Percentiles rank a stretch among this genome's conserved stretches.
Conservation (phyloP, 2,113 vertebrate species). For the Engraulis encrasicolus region DNA sequence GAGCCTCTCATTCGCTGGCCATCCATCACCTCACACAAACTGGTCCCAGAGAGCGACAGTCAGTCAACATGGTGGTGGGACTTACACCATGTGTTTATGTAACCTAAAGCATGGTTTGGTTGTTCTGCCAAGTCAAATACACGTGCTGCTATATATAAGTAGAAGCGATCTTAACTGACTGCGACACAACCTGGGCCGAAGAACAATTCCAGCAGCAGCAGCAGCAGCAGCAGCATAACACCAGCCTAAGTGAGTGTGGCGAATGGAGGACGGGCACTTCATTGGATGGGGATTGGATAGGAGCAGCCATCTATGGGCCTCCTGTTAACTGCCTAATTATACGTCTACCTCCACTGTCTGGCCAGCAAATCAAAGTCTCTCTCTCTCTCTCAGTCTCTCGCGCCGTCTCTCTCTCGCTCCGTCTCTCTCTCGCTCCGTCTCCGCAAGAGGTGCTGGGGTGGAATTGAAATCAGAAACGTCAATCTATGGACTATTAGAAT, state of each 20-base stretch:
- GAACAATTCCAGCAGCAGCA: background rate
- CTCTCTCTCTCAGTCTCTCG: background rate
- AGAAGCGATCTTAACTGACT: background rate
- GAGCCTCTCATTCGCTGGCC: background rate
- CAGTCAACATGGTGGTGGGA: background rate
- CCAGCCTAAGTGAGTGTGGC: too few relatives aligned
- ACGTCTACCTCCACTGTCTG: background rate
- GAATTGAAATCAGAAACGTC: background rate
- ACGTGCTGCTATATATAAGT: background rate
- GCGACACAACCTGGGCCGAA: background rate
- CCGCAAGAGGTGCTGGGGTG: background rate
- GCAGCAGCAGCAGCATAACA: too few relatives aligned
- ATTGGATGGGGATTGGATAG: background rate
- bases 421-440: too few relatives aligned
- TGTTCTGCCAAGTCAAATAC: background rate
- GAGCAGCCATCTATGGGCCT: background rate
- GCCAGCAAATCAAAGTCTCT: background rate
- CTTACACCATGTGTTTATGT: constrained; percentile 6
- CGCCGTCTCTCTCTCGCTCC: background rate
- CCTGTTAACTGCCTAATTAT: background rate
- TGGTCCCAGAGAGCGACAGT: background rate
- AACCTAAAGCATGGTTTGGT: background rate
- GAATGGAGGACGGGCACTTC: background rate
- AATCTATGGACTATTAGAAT: background rate
- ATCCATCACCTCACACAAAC: background rate